Evolutionary conservation across 64 coral and sea anemone species (phyloP).

Genomic region (Dendronephthya gigantea): DNA sequence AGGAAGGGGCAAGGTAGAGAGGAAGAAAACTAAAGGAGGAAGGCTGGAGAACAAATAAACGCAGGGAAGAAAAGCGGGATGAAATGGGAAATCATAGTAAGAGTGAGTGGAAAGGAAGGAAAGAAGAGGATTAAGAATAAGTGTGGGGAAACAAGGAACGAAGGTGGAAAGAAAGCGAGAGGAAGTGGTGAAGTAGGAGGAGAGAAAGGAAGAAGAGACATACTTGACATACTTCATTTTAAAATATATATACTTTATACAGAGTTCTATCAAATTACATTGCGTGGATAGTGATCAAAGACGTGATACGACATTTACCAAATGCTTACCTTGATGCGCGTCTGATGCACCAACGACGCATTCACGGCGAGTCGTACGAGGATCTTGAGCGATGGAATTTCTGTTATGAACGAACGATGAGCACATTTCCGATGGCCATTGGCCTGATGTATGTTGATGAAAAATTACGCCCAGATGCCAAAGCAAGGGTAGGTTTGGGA

Average conservation of each 20-base stretch:
- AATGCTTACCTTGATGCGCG: background rate
- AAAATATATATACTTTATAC: conserved; percentile 4
- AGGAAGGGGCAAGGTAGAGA: too few relatives aligned
- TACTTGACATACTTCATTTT: too few relatives aligned
- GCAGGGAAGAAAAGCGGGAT: too few relatives aligned
- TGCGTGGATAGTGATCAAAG: background rate
- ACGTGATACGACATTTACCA: background rate
- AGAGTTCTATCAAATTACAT: conserved; percentile 4
- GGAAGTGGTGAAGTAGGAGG: too few relatives aligned
- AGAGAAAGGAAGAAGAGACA: too few relatives aligned
- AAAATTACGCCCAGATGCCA: background rate
- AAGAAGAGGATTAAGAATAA: too few relatives aligned
- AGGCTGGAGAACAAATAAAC: too few relatives aligned
- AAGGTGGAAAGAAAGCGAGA: too few relatives aligned
- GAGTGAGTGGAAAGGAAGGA: too few relatives aligned
- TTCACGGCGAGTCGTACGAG: background rate
- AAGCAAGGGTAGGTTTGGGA: background rate
- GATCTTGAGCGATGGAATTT: background rate
- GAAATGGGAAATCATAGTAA: too few relatives aligned
- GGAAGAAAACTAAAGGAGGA: too few relatives aligned
- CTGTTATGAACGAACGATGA: background rate
- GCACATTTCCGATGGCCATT: background rate
- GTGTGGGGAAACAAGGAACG: too few relatives aligned
- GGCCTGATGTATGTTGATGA: background rate
- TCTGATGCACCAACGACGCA: background rate